Evolutionary conservation across 2,888 invertebrate genomes (phyloP), one percentile per base, ranked within the genome.

Genomic region (Melangyna quadrimaculata): DNA sequence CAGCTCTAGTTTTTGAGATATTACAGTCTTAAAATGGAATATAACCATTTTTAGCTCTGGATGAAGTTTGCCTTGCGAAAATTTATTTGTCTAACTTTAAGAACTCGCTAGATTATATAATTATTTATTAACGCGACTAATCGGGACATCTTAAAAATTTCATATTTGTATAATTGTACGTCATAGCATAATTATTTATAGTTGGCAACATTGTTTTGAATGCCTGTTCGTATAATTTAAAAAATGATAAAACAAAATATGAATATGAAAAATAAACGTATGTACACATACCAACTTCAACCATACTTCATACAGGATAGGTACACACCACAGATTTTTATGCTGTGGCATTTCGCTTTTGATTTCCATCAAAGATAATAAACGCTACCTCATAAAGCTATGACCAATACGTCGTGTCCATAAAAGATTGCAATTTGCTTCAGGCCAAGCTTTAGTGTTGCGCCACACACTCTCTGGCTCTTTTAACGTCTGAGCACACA

Each of bases 281-380:
- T 8, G 19, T 57, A 35, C 9, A 48, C n/a, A 14, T 51, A 59
- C 59, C 4, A 7, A 61, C 48, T 14, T 37, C 29, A 48, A 10
- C 29, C 48, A n/a, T 35, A 10, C 10, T n/a, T n/a, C n/a, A n/a
- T n/a, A n/a, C n/a, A n/a, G n/a, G n/a, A n/a, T n/a, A n/a, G n/a
- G n/a, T n/a, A 22, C 37, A 29, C 14, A 14, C 0, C 2, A 45
- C 45, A 37, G 51, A 61, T 35, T 43, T 48, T 29, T 78, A 73
- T 61, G 77, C 73, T 69, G 63, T 72, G 69, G 78, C 73, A 74
- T 78, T 83, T 83, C 53, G 69, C 69, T 83, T 83, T 78, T 70
- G 82, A 74, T 83, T 78, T 78, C 48, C 24, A 72, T 57, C 65
- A 27, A 43, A 69, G 69, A 78, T 83, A 78, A 78, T 63, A 45